Evolutionary conservation across 2,113 vertebrate species (phyloP), one percentile per base, ranked within the genome.

Genomic region (Callorhinus ursinus): DNA sequence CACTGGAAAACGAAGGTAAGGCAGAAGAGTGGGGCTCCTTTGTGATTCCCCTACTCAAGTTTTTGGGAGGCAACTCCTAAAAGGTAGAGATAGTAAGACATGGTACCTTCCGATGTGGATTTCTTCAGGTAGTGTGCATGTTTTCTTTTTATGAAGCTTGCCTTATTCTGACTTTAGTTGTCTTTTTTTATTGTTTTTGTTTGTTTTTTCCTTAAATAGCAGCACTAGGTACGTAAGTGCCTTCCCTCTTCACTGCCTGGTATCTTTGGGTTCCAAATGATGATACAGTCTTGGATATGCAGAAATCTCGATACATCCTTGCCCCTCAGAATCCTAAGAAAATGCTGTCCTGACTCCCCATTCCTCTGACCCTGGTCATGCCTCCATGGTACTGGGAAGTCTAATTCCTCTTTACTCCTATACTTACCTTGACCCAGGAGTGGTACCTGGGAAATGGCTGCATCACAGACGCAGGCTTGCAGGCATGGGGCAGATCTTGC

Each of bases 1-100:
- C 42, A 99, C 99, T 65, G 99, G 99, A 49, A 99, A 99, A 74
- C 98, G 98, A 90, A 99, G 99, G 99, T 99, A 98, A 57, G 77
- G 81, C 22, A n/a, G 33, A 82, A 74, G 36, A n/a, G 4, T 36
- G 2, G 53, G 26, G 39, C 26, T 94, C 53, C 42, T 42, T 76
- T 79, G 4, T 57, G 26, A 15, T 83, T 42, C 42, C 13, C 46
- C 51, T 11, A 28, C 19, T 72, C 21, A 5, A 33, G 19, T 65
- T 81, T 90, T 63, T 77, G 63, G 46, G 33, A 59, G 80, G 53
- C 80, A 59, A n/a, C 2, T 77, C 9, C 36, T 82, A 4, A 82
- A 59, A 88, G 85, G 72, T 24, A 49, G 33, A 39, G 39, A n/a
- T 24, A 49, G 13, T 55, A 94, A 79, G 42, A 72, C 31, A 0